Conservation (phyloP, 2,113 vertebrate species). For the Otus sunia region DNA sequence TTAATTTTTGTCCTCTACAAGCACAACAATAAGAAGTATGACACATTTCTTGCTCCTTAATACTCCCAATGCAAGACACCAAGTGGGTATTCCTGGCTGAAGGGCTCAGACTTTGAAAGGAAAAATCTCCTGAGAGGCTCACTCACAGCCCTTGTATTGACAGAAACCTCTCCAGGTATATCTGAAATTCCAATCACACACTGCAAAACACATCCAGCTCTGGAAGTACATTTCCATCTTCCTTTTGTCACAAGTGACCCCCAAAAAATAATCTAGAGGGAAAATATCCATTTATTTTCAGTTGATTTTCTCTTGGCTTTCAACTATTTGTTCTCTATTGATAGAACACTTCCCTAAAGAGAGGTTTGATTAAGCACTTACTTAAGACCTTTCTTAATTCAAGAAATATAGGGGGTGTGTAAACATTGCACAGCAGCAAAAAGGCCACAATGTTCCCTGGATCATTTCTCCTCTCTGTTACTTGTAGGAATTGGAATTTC, state of each 20-base stretch:
- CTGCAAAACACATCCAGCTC: background rate
- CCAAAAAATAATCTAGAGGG: background rate
- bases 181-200: background rate
- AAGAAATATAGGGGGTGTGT: background rate
- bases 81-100: background rate
- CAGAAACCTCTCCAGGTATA: background rate
- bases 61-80: background rate
- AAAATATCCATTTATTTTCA: background rate
- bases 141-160: background rate
- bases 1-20: background rate
- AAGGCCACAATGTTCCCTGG: background rate
- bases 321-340: background rate
- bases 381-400: background rate
- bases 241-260: background rate
- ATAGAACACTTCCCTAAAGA: background rate
- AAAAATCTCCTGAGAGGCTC: background rate
- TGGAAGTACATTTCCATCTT: background rate
- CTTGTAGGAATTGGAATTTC: background rate
- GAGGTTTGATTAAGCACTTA: background rate
- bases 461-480: background rate
- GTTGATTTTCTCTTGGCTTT: background rate
- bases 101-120: background rate
- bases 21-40: background rate
- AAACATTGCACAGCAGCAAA: background rate
- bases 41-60: background rate